phyloP scores from a whole-genome alignment of 2,888 invertebrate species.

The Hyppa rectilinea region DNA sequence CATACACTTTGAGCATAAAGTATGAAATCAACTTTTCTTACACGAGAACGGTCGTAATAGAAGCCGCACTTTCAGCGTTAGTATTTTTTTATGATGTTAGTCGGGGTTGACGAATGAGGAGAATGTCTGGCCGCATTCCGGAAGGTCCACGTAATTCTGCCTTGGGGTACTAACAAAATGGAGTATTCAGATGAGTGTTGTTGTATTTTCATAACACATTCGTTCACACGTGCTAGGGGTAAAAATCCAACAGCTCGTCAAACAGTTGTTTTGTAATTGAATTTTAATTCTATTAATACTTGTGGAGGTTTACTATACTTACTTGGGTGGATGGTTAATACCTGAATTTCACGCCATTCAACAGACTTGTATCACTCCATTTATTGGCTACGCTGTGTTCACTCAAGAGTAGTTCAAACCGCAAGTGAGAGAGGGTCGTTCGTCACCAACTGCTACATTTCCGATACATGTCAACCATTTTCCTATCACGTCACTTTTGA shows the following conservation, averaged over 20 bases:
- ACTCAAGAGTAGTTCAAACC: constrained; percentile 20
- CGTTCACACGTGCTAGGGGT: neutral
- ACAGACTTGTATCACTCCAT: neutral
- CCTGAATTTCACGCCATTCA: neutral
- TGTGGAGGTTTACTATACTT: too few species aligned
- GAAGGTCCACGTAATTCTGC: constrained; percentile 2
- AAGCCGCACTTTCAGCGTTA: constrained; percentile 31
- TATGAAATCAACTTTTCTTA: constrained; percentile 41
- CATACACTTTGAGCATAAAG: constrained; percentile 28
- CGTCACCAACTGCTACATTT: constrained; percentile 49
- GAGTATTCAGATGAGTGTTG: neutral
- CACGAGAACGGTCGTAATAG: constrained; percentile 29
- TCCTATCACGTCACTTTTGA: constrained; percentile 49
- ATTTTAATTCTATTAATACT: neutral
- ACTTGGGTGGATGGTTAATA: neutral
- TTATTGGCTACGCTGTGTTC: neutral
- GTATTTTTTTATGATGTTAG: constrained; percentile 54
- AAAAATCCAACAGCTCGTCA: neutral
- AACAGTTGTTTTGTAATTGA: neutral
- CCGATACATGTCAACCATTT: constrained; percentile 51
- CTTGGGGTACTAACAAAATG: constrained; percentile 9
- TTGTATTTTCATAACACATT: neutral
- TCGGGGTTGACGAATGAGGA: constrained; percentile 29
- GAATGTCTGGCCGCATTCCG: constrained; percentile 49
- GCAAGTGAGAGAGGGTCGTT: constrained; percentile 33